Base-by-base conservation (phyloP, 2,113 vertebrate species). In the Gambusia affinis region DNA sequence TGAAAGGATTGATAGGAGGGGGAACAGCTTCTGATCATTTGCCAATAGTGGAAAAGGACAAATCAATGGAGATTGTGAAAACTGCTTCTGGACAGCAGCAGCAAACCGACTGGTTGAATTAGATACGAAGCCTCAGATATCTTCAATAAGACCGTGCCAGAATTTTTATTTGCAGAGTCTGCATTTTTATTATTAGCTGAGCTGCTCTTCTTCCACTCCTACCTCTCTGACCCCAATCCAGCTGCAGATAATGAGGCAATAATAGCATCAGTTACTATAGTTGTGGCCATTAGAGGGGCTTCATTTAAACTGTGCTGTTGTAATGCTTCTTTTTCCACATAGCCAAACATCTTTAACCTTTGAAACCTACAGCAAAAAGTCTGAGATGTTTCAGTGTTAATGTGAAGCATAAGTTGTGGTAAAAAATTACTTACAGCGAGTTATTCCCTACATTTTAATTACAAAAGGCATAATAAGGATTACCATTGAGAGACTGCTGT, bases 41-140 rank as follows among this genome's bases (percentile, higher is more conserved):
- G 39, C 76, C 80, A 76, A 79, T 83, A 81, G 39, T 22, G 29
- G 64, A 65, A 81, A 63, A 75, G 71, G 35, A 73, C 39, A 72
- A 73, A 80, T 73, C 80, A n/a, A 79, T 77, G 4, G 15, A 27
- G 37, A 54, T 62, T 0, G 6, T 47, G 39, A 64, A 64, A 66
- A 61, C 60, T 0, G 70, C 60, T 42, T 67, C 70, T 64, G 24
- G 14, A 39, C 60, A 72, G 28, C 30, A 70, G 27, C 69, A 17
- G 37, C 12, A 8, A 73, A 33, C 12, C 29, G 28, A 31, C 35
- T 28, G 22, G 22, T 57, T n/a, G 51, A 57, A 57, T 57, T n/a
- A 11, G 24, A 57, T 24, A n/a, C 2, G 8, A 57, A 57, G 8
- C 24, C 19, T 57, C 51, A n/a, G 47, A 54, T 24, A n/a, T 24